These are phyloP conservation scores for Synanthedon vespiformis DNA, from an alignment of 2,888 invertebrate species.

Conservation along the genomic window DNA sequence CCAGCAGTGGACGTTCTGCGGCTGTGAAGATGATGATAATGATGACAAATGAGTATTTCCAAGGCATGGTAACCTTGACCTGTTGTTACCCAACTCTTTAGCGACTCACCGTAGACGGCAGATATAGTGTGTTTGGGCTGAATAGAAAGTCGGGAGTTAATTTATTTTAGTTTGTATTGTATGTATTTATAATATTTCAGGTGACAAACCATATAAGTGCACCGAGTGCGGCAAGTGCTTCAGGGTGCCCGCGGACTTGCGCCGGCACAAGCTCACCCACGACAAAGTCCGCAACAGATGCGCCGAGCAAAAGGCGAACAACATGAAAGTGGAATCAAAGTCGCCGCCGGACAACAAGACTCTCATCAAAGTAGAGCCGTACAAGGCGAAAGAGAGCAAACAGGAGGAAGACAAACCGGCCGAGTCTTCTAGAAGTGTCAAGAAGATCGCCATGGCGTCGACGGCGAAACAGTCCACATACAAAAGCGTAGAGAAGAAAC, in stretches of 20 bases:
- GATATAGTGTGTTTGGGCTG: no score
- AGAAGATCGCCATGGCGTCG: constrained; percentile 7
- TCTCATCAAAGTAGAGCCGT: constrained; percentile 8
- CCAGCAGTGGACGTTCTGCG: no score
- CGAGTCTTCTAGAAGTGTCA: constrained; percentile 6
- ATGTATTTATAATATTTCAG: constrained; percentile 29
- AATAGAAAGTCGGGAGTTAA: no score
- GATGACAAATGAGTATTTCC: no score
- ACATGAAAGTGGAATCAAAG: constrained; percentile 5
- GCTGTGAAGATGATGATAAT: no score
- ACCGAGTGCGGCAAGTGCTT: constrained; percentile 83
- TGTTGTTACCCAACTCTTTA: no score
- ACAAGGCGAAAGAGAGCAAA: constrained; percentile 2
- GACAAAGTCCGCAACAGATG: constrained; percentile 33
- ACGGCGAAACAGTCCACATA: constrained; percentile 7
- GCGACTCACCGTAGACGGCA: no score
- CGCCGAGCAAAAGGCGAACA: constrained; percentile 15
- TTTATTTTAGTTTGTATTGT: no score
- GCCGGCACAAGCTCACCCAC: constrained; percentile 83
- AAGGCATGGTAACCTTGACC: no score
- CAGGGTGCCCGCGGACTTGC: constrained; percentile 85
- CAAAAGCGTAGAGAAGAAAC: constrained; percentile 4
- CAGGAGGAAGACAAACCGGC: neutral
- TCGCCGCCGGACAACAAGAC: constrained; percentile 10
- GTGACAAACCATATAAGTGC: constrained; percentile 83